Percentiles rank a stretch among this genome's conserved stretches.
These are phyloP conservation scores for Hylaeus anthracinus DNA, from an alignment of 1,140 invertebrate species.

Conservation along the genomic window DNA sequence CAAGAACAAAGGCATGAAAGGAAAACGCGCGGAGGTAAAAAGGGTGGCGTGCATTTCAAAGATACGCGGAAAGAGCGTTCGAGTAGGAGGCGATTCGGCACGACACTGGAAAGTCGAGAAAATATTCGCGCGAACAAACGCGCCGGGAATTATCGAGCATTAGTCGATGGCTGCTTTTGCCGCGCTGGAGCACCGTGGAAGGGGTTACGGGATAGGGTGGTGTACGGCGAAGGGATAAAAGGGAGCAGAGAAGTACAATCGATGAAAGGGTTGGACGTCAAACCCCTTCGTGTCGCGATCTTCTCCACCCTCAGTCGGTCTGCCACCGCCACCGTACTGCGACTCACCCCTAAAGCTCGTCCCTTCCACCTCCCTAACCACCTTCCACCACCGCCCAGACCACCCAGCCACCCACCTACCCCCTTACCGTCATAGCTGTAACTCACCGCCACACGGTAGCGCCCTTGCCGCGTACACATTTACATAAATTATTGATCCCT, in stretches of 20 bases:
- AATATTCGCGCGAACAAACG: slow-evolving; percentile 69
- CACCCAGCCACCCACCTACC: slow-evolving; percentile 62
- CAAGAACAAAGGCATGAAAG: slow-evolving; percentile 48
- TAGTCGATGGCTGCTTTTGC: slow-evolving; percentile 74
- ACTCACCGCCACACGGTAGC: slow-evolving; percentile 81
- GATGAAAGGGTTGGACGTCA: slow-evolving; percentile 81
- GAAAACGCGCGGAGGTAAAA: slow-evolving; percentile 41
- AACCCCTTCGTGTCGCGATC: slow-evolving; percentile 77
- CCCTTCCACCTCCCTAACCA: slow-evolving; percentile 46
- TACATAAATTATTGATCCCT: slow-evolving; percentile 82
- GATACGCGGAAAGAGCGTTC: slow-evolving; percentile 61
- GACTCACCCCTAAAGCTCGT: slow-evolving; percentile 52
- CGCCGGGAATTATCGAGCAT: slow-evolving; percentile 74
- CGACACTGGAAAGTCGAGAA: slow-evolving; percentile 61
- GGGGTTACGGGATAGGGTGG: slow-evolving; percentile 57
- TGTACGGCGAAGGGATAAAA: slow-evolving; percentile 72
- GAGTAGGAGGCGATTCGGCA: slow-evolving; percentile 55
- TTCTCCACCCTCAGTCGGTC: slow-evolving; percentile 68
- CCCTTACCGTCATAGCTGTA: slow-evolving; percentile 73
- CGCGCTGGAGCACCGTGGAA: slow-evolving; percentile 51
- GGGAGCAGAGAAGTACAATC: slow-evolving; percentile 78
- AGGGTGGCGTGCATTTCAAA: slow-evolving; percentile 45
- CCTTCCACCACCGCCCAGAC: slow-evolving; percentile 63
- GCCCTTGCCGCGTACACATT: slow-evolving; percentile 80
- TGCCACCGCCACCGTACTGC: slow-evolving; percentile 57